These are phyloP conservation scores for Caerostris extrusa DNA, from an alignment of 1,140 invertebrate species.

Conservation along the genomic window DNA sequence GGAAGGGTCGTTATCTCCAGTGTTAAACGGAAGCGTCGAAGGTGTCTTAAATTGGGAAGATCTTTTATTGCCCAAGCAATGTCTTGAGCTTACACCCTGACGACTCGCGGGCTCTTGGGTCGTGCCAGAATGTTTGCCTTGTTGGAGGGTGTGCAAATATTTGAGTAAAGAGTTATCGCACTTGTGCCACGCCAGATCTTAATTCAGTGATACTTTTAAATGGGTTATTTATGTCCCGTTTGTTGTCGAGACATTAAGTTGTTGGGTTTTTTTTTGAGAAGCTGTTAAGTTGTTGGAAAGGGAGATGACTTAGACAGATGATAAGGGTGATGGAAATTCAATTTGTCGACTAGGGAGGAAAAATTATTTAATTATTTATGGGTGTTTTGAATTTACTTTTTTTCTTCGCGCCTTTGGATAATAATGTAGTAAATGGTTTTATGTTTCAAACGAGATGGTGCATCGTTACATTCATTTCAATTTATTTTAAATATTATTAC, in stretches of 20 bases:
- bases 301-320: not conserved
- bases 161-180: slow-evolving; percentile 16
- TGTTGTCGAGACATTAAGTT: not conserved
- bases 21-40: slow-evolving; percentile 35
- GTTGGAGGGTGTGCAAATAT: slow-evolving; percentile 21
- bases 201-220: slow-evolving; percentile 34
- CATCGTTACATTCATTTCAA: too few relatives aligned
- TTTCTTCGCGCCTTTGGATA: too few relatives aligned
- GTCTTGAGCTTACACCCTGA: not conserved
- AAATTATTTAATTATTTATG: too few relatives aligned
- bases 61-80: slow-evolving; percentile 35
- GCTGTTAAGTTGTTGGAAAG: not conserved
- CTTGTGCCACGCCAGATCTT: not conserved
- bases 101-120: too few relatives aligned
- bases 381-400: too few relatives aligned
- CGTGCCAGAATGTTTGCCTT: not conserved
- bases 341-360: not conserved
- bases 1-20: slow-evolving; percentile 16
- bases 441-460: too few relatives aligned
- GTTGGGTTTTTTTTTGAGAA: not conserved
- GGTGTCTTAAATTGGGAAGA: slow-evolving; percentile 38
- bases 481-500: too few relatives aligned
- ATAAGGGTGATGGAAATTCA: not conserved
- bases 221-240: slow-evolving; percentile 33
- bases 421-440: too few relatives aligned